Evolutionary conservation across 2,888 invertebrate species (phyloP).

Genomic region (Lycaena phlaeas): DNA sequence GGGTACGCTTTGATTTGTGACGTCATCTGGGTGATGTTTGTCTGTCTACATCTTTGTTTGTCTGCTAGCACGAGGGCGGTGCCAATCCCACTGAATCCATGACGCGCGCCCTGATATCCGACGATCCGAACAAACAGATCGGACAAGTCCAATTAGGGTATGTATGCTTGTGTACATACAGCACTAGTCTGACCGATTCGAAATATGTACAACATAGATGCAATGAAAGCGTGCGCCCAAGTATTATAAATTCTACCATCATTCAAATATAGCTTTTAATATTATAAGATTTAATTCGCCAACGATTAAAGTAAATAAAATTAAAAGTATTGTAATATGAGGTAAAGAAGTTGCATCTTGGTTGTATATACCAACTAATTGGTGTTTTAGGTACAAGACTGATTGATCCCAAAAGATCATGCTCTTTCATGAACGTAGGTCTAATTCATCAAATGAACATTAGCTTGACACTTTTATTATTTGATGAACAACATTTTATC

Average conservation of each 20-base stretch:
- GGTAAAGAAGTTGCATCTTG: slow-evolving; percentile 12
- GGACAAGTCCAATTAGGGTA: slow-evolving; percentile 97
- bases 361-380: slow-evolving; percentile 11
- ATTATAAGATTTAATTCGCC: too few species aligned
- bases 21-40: slow-evolving; percentile 51
- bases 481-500: slow-evolving; percentile 32
- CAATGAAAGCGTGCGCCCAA: slow-evolving; percentile 7
- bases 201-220: slow-evolving; percentile 19
- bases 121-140: slow-evolving; percentile 91
- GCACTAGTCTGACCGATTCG: slow-evolving; percentile 41
- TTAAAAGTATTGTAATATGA: background rate
- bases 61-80: slow-evolving; percentile 92
- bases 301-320: too few species aligned
- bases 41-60: slow-evolving; percentile 71
- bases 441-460: slow-evolving; percentile 32
- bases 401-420: slow-evolving; percentile 10
- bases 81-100: slow-evolving; percentile 94
- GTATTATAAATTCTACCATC: too few species aligned
- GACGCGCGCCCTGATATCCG: slow-evolving; percentile 95
- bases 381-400: slow-evolving; percentile 7
- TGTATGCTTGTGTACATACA: slow-evolving; percentile 76
- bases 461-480: slow-evolving; percentile 46
- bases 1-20: slow-evolving; percentile 36
- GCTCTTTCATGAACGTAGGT: slow-evolving; percentile 4
- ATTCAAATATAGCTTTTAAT: too few species aligned